Percentiles rank a stretch among this genome's conserved stretches.
Conservation (phyloP, 2,888 invertebrate species). For the Odontomyia ornata region DNA sequence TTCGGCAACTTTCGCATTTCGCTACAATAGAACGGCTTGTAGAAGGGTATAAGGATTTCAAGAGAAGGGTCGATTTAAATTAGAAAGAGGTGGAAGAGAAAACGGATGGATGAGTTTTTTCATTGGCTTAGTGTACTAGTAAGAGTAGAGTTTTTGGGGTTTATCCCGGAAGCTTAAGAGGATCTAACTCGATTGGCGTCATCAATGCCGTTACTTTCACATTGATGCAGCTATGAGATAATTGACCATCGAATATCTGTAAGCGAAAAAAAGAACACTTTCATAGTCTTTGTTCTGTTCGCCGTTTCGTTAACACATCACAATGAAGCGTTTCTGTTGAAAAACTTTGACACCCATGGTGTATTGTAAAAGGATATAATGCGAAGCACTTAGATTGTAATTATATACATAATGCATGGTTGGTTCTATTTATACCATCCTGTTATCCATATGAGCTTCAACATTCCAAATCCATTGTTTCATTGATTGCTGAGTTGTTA, state of each 20-base stretch:
- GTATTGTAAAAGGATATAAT: too few relatives aligned
- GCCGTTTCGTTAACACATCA: too few relatives aligned
- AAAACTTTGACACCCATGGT: too few relatives aligned
- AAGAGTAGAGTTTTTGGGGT: background rate
- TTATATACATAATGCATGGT: background rate
- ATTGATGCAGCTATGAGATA: conserved; percentile 2
- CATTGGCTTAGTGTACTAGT: background rate
- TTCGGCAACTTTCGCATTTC: conserved; percentile 22
- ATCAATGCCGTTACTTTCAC: conserved; percentile 5
- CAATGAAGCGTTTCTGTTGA: too few relatives aligned
- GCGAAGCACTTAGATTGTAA: too few relatives aligned
- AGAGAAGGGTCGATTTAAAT: background rate
- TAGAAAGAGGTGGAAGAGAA: background rate
- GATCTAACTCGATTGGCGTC: background rate
- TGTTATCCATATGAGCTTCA: too few relatives aligned
- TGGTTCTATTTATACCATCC: background rate
- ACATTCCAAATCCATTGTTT: too few relatives aligned
- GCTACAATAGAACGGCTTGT: background rate
- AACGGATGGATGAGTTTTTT: background rate
- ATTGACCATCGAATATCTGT: background rate
- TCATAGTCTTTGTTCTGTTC: too few relatives aligned
- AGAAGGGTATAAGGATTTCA: background rate
- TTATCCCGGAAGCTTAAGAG: conserved; percentile 23
- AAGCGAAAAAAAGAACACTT: background rate
- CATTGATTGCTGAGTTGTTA: too few relatives aligned